Conservation (phyloP, 2,797 vertebrate species). For the Phrynocephalus forsythii region DNA sequence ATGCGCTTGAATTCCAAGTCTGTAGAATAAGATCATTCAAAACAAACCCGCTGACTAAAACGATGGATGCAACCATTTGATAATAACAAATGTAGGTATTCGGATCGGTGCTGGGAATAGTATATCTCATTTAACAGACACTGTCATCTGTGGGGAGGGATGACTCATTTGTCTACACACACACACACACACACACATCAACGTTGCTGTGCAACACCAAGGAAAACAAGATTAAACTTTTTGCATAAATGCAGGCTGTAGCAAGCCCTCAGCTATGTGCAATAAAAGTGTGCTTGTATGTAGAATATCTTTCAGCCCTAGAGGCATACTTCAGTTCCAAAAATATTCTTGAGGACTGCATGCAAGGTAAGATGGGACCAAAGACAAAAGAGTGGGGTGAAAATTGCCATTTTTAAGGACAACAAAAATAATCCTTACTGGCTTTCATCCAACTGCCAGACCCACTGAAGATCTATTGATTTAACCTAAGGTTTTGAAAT, state of each 20-base stretch:
- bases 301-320: too few species aligned
- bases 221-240: background rate
- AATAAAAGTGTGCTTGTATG: background rate
- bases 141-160: background rate
- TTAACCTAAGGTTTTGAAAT: too few species aligned
- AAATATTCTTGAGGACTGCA: too few species aligned
- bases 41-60: background rate
- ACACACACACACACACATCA: too few species aligned
- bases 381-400: too few species aligned
- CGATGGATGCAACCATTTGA: background rate
- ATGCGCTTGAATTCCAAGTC: background rate
- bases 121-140: background rate
- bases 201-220: background rate
- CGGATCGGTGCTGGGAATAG: background rate
- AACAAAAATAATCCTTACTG: too few species aligned
- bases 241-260: background rate
- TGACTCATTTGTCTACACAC: background rate
- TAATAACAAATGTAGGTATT: background rate
- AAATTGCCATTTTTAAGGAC: too few species aligned
- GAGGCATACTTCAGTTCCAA: too few species aligned
- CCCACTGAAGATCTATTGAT: too few species aligned
- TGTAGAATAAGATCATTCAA: background rate
- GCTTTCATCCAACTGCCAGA: too few species aligned
- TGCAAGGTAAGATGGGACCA: too few species aligned
- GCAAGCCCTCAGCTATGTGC: background rate